phyloP scores from a whole-genome alignment of 2,113 vertebrate species.

The Anas platyrhynchos region DNA sequence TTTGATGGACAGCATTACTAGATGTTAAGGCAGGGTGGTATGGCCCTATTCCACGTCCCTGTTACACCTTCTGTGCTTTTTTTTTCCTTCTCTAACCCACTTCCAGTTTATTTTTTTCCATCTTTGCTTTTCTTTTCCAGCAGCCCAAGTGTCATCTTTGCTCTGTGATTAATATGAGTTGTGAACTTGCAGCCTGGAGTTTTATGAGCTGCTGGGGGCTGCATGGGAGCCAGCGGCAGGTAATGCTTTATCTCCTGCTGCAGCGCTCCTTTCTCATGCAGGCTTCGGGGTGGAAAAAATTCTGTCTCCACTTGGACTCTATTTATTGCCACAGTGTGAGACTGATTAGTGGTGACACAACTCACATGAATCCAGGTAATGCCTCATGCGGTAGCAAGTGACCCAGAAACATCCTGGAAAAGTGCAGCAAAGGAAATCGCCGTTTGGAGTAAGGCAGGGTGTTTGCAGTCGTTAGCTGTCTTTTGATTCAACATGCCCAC shows the following conservation, averaged over 20 bases:
- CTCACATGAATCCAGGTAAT: conserved; percentile 67
- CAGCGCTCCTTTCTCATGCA: neutral
- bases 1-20: neutral
- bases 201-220: neutral
- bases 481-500: neutral
- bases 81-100: neutral
- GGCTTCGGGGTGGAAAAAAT: neutral
- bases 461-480: neutral
- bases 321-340: conserved; percentile 54
- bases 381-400: conserved; percentile 56
- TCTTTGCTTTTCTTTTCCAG: neutral
- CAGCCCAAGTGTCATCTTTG: neutral
- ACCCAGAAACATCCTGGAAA: conserved; percentile 68
- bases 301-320: neutral
- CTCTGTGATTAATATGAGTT: neutral
- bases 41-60: neutral
- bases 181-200: neutral
- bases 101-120: neutral
- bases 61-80: neutral
- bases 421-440: conserved; percentile 43
- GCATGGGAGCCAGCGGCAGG: neutral
- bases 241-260: neutral
- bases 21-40: neutral
- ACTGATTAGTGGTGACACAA: conserved; percentile 62
- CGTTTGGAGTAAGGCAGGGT: neutral